phyloP scores from a whole-genome alignment of 2,797 vertebrate genomes.

The Synaphobranchus kaupii region DNA sequence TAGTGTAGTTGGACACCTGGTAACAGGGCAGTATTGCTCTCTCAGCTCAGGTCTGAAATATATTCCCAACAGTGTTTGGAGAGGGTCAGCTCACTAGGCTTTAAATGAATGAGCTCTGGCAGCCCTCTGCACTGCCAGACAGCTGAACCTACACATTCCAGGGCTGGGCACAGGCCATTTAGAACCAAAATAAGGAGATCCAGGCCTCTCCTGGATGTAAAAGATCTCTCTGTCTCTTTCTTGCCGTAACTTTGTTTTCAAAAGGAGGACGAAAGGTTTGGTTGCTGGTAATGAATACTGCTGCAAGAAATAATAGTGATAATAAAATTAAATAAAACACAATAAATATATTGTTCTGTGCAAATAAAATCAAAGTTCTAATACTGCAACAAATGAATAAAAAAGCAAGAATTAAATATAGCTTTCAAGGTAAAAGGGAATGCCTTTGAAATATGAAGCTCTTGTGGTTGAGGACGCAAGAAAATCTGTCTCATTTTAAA shows the following conservation, averaged over 20 bases:
- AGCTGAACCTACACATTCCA: constrained; percentile 67
- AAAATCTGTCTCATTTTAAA: neutral
- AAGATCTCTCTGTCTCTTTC: constrained; percentile 50
- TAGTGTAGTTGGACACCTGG: constrained; percentile 68
- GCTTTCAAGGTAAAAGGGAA: neutral
- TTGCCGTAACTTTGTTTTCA: neutral
- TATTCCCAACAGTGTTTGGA: neutral
- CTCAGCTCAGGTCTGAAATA: neutral
- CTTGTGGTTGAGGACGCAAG: neutral
- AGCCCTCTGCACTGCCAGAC: constrained; percentile 37
- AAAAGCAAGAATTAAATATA: neutral
- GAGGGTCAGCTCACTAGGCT: neutral
- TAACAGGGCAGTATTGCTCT: constrained; percentile 58
- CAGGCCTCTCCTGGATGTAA: constrained; percentile 63
- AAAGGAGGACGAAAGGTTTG: neutral
- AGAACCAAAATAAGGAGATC: constrained; percentile 55
- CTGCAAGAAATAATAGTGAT: neutral
- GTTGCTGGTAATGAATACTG: neutral
- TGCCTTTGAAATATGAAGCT: neutral
- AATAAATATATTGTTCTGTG: neutral
- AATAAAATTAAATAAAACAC: neutral
- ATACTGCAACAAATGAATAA: neutral
- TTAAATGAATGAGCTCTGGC: constrained; percentile 51
- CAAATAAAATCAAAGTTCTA: neutral
- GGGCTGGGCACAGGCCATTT: constrained; percentile 45